phyloP scores from a whole-genome alignment of 2,888 invertebrate species.

The Heliconius charithonia region DNA sequence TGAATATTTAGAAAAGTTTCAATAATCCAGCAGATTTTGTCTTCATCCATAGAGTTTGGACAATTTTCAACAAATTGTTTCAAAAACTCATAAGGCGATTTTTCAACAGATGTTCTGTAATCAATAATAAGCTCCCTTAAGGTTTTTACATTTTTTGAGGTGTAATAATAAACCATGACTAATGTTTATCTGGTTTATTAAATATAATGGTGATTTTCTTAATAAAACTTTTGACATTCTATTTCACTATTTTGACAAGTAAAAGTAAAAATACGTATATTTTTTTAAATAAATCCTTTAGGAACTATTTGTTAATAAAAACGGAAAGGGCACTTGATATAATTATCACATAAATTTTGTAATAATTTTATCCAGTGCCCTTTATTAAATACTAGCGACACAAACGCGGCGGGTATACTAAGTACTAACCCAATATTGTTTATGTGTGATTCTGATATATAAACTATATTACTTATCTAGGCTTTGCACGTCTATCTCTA shows the following conservation, averaged over 20 bases:
- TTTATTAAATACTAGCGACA: too few species aligned
- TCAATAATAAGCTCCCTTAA: slow-evolving; percentile 68
- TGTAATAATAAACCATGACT: slow-evolving; percentile 74
- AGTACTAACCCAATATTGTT: too few species aligned
- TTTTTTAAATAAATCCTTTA: background rate
- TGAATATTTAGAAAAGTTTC: slow-evolving; percentile 71
- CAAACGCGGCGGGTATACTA: too few species aligned
- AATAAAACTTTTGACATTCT: background rate
- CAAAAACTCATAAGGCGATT: slow-evolving; percentile 73
- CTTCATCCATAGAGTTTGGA: slow-evolving; percentile 63
- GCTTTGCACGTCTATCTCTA: too few species aligned
- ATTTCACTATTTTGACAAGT: background rate
- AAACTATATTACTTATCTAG: too few species aligned
- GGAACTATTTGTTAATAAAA: background rate
- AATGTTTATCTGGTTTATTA: slow-evolving; percentile 24
- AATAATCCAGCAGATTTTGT: slow-evolving; percentile 71
- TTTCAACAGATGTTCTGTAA: slow-evolving; percentile 58
- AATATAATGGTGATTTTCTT: slow-evolving; percentile 38
- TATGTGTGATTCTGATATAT: too few species aligned
- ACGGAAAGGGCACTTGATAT: background rate
- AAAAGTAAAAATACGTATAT: background rate
- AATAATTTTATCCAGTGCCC: too few species aligned
- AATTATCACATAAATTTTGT: too few species aligned
- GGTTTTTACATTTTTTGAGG: slow-evolving; percentile 72
- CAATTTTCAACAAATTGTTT: slow-evolving; percentile 69